Evolutionary conservation across 2,113 vertebrate genomes (phyloP), one percentile per base, ranked within the genome.

Genomic region (Eurypyga helias): DNA sequence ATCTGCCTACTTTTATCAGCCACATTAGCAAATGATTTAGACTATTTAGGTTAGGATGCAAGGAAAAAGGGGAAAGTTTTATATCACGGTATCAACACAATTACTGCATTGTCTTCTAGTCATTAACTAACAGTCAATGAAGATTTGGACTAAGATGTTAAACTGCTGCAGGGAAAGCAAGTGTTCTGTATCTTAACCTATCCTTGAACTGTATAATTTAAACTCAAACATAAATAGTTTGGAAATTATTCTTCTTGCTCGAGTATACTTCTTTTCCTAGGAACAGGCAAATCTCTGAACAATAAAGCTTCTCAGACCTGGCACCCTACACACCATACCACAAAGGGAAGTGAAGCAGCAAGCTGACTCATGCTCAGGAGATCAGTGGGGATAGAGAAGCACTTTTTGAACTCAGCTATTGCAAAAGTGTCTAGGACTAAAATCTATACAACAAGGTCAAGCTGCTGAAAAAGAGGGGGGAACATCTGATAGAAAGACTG

Each of bases 361-460:
- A 20, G 16, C 7, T 31, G 4, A 71, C 25, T 71, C 61, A 45
- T 9, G 38, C 45, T 76, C 54, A 58, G 60, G 51, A 89, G 28
- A 87, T 20, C 4, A 4, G 33, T 11, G 4, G 17, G 28, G 75
- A 58, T 64, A 75, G 76, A 92, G 26, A 29, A 67, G 7, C 17
- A 10, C 13, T 84, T 25, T 84, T 89, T 92, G 46, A 96, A 92
- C 36, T 93, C 36, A 48, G 33, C 10, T 94, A 13, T 57, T 88
- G 33, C 11, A 91, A 93, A 73, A 93, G 10, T 7, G 28, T 48
- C 66, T 62, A 61, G 11, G 71, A 64, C 36, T 45, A 69, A 91
- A 73, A 52, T 77, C 81, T 65, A 3, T 31, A 34, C 38, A 54
- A 64, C 16, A 85, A 93, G 17, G 51, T 89, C 85, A 96, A 88